phyloP scores from a whole-genome alignment of 2,797 vertebrate species.

The Potorous gilbertii region DNA sequence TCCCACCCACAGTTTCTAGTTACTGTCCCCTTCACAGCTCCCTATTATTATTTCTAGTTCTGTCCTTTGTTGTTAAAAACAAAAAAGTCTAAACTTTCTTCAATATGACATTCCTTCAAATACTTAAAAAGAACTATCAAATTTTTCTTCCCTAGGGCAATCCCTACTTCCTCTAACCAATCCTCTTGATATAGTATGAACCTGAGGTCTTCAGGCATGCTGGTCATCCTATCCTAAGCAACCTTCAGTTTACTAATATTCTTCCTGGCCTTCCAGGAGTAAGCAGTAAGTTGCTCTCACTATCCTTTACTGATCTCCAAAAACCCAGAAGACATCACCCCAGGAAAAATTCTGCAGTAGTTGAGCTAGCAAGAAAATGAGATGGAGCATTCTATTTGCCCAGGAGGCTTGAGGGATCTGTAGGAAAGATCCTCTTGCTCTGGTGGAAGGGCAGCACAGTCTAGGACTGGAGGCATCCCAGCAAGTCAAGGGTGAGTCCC shows the following conservation, averaged over 20 bases:
- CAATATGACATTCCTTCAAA: background rate
- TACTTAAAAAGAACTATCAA: background rate
- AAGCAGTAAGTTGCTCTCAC: no score
- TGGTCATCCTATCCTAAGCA: background rate
- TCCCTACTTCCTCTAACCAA: background rate
- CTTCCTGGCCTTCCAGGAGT: background rate
- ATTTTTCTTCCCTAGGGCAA: background rate
- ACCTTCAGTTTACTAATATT: background rate
- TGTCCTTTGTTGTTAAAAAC: background rate
- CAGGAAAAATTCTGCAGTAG: no score
- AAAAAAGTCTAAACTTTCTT: background rate
- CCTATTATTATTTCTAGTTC: background rate
- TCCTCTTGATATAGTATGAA: background rate
- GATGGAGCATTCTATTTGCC: no score
- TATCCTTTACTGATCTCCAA: no score
- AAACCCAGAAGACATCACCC: no score
- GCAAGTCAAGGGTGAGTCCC: no score
- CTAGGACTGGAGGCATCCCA: no score
- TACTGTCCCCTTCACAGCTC: background rate
- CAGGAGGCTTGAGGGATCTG: no score
- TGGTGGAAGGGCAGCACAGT: no score
- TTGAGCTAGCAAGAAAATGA: no score
- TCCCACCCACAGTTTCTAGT: background rate
- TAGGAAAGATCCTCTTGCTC: no score
- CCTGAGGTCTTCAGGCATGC: background rate